phyloP scores from a whole-genome alignment of 2,888 invertebrate species.

The Suillia variegata region DNA sequence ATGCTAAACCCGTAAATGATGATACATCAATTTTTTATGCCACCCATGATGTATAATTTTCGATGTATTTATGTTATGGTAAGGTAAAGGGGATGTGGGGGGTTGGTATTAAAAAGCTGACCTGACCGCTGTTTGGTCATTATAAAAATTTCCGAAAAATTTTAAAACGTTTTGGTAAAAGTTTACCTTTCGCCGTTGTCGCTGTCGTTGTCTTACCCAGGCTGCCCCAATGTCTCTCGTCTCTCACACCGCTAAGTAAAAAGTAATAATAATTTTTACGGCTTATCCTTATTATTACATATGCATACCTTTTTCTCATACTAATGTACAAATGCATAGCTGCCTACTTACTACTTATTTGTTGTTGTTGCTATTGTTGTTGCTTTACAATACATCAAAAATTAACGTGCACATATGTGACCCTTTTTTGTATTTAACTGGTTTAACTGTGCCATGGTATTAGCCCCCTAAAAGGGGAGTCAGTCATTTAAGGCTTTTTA shows the following conservation, averaged over 20 bases:
- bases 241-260: not conserved
- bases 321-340: constrained; percentile 9
- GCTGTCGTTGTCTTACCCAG: too few species aligned
- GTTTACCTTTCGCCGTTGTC: too few species aligned
- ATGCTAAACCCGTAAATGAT: not conserved
- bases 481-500: not conserved
- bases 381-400: constrained; percentile 54
- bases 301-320: constrained; percentile 48
- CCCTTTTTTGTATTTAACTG: constrained; percentile 41
- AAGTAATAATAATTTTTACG: constrained; percentile 56
- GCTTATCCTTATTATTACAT: constrained; percentile 56
- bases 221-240: too few species aligned
- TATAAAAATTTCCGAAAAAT: not conserved
- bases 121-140: constrained; percentile 3
- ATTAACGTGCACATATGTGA: constrained; percentile 45
- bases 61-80: too few species aligned
- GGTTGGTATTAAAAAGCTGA: not conserved
- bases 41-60: too few species aligned
- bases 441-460: not conserved
- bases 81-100: not conserved
- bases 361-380: too few species aligned
- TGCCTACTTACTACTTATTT: constrained; percentile 17
- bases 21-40: constrained; percentile 2
- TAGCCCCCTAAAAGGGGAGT: not conserved
- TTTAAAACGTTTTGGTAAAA: too few species aligned